Evolutionary conservation across 2,113 vertebrate genomes (phyloP), one percentile per base, ranked within the genome.

Genomic region (Octodon degus): DNA sequence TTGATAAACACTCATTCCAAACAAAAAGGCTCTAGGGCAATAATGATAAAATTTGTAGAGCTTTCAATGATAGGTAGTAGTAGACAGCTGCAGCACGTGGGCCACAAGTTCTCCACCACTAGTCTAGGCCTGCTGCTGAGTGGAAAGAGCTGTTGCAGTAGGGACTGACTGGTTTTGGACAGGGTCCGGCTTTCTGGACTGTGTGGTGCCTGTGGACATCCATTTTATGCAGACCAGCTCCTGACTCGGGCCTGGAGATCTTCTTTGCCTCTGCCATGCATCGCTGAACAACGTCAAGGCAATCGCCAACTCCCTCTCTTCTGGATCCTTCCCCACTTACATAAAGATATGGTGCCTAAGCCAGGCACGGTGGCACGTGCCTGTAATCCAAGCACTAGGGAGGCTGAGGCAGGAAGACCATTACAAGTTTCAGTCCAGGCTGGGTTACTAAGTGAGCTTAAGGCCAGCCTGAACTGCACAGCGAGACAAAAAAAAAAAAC

Each of bases 281-380:
- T 37, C 37, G 2, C 2, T 5, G 0, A 47, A 58, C 47, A 7
- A 3, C 0, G 9, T 20, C n/a, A 77, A 62, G 34, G 9, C 50
- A 32, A 19, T 2, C 4, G n/a, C 37, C n/a, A 4, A 25, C 3
- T 24, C 10, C 50, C 30, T 19, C 40, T 13, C 7, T 17, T 30
- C 34, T 13, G 17, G 47, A 2, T 20, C n/a, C 32, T 4, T 63
- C 34, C 17, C 47, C n/a, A 1, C 11, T 25, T 50, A 11, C 2
- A 77, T 11, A 30, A 11, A 43, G 40, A 55, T 0, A 25, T 0
- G 1, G 12, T 17, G 47, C 40, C 55, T 43, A 13, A 58, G 16
- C 55, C 16, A 58, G 55, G 55, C 14, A 58, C 16, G 55, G 55
- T 17, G 16, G 55, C 16, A 14, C 55, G 17, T 58, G 16, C 55